These are phyloP conservation scores for Caenorhabditis sp. DNA, from an alignment of 2,888 invertebrate species.

Conservation along the genomic window DNA sequence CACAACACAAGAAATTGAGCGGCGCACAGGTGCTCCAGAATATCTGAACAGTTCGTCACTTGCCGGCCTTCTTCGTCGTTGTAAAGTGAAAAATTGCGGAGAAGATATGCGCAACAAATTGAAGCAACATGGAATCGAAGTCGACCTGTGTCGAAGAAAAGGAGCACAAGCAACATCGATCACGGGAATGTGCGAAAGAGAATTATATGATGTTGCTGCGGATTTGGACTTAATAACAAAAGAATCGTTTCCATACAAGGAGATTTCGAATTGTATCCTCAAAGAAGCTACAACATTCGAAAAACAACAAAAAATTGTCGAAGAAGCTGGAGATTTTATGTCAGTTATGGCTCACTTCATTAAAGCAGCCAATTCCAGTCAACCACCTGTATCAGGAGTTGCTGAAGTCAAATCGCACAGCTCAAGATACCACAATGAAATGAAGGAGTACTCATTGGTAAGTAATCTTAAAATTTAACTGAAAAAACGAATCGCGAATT, in stretches of 20 bases:
- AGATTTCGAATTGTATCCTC: background rate
- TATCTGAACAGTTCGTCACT: slow-evolving; percentile 2
- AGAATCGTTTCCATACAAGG: background rate
- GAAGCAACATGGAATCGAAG: slow-evolving; percentile 6
- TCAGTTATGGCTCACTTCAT: background rate
- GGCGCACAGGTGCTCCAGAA: slow-evolving; percentile 3
- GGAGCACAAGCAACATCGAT: background rate
- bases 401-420: background rate
- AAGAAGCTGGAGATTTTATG: slow-evolving; percentile 4
- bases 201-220: background rate
- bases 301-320: background rate
- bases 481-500: too few relatives aligned
- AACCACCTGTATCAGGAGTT: background rate
- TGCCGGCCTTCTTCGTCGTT: slow-evolving; percentile 1
- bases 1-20: background rate
- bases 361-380: background rate
- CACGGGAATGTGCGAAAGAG: slow-evolving; percentile 1
- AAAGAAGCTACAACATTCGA: background rate
- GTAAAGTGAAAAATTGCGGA: slow-evolving; percentile 4
- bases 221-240: background rate
- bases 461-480: background rate
- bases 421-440: background rate
- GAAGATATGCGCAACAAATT: slow-evolving; percentile 4
- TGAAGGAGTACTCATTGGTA: background rate
- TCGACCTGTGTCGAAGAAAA: background rate